Base-by-base conservation (phyloP, 2,888 invertebrate genomes). In the Drosophila eohydei region DNA sequence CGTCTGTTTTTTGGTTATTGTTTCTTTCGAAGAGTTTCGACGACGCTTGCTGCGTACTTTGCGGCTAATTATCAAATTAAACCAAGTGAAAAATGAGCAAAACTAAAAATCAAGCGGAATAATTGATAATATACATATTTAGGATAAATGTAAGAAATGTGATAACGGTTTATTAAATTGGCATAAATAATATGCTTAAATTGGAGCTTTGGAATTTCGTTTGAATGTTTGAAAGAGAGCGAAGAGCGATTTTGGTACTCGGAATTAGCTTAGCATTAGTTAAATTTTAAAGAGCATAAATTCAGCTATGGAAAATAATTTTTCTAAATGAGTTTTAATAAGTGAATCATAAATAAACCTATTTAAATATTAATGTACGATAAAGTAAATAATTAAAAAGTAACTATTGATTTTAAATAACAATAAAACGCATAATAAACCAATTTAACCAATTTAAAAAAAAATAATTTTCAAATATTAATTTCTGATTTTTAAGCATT, bases 41-140 rank as follows among this genome's bases (percentile, higher is more conserved):
- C 57, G 55, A 58, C 63, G 50, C 36, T 61, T 71, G 58, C 70
- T 61, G 78, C 74, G 68, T 64, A 80, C 58, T 72, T 79, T 65
- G 80, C 66, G 73, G 71, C 68, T 71, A 80, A 77, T 81, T 78
- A 83, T 64, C 66, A 62, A 67, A 70, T 80, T 63, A 67, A 75
- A 68, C 58, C 52, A 55, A 69, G 59, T 81, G 67, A 52, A 46
- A 61, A 66, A 58, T 59, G 57, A 63, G 60, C 41, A 38, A 68
- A 76, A 72, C 67, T 68, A 5, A 59, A 76, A 78, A 64, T 50
- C 61, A 62, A 57, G 32, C 57, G 28, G 30, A 50, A 74, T 84
- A 83, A 81, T 81, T 87, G 74, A 80, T 67, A 48, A 48, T 70
- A 70, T 75, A 36, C 34, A 54, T 26, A 28, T 71, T 74, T 72